Evolutionary conservation across 2,888 invertebrate species (phyloP).

Genomic region (Lepidochrysops patricia): DNA sequence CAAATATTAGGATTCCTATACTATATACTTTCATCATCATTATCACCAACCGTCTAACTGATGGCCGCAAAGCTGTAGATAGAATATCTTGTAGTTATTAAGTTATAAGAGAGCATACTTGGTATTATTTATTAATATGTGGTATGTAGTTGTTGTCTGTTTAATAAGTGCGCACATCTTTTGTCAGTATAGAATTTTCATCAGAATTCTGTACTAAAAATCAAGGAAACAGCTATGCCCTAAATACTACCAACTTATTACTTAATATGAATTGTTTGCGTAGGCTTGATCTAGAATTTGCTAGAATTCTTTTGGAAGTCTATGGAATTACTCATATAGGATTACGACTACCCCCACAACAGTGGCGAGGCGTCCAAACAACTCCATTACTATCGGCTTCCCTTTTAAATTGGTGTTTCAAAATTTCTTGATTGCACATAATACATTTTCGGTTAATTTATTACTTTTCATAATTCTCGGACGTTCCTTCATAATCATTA

Average conservation of each 20-base stretch:
- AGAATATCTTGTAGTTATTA: background rate
- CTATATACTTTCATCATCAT: background rate
- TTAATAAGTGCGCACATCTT: background rate
- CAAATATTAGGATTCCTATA: background rate
- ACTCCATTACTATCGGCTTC: too few species aligned
- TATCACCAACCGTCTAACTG: background rate
- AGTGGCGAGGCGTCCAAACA: too few species aligned
- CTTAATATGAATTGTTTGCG: background rate
- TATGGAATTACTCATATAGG: background rate
- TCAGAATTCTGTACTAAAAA: background rate
- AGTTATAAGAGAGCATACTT: too few species aligned
- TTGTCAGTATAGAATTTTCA: background rate
- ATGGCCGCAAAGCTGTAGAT: too few species aligned
- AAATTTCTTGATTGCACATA: too few species aligned
- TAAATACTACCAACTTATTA: too few species aligned
- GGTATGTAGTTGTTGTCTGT: too few species aligned
- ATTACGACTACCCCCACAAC: background rate
- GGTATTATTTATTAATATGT: too few species aligned
- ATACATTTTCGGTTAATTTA: background rate
- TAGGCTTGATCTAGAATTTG: background rate
- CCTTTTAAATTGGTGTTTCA: too few species aligned
- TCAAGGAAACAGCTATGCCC: background rate
- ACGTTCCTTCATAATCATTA: background rate
- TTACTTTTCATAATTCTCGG: background rate
- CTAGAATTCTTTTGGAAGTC: background rate